Evolutionary conservation across 30 jellyfish, hydroid and myxozoan genomes (phyloP).

Genomic region (Turritopsis rubra): DNA sequence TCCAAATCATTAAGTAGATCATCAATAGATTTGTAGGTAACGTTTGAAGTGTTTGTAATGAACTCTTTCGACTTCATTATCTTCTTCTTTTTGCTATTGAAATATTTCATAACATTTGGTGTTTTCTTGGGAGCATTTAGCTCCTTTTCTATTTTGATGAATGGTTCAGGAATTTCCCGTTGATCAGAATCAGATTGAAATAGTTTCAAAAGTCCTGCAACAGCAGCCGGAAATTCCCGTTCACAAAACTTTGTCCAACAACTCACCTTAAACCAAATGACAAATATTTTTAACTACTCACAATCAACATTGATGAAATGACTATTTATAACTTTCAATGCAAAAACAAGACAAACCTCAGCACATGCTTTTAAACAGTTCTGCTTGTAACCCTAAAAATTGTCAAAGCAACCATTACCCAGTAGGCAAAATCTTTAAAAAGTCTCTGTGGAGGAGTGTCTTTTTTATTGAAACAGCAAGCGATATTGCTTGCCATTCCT

Average conservation of each 20-base stretch:
- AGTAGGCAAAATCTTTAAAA: not conserved
- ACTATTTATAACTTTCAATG: not conserved
- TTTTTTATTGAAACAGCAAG: no score
- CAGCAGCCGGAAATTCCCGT: constrained; percentile 52
- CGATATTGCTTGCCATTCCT: no score
- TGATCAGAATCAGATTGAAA: not conserved
- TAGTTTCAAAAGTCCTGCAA: not conserved
- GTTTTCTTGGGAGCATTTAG: constrained; percentile 45
- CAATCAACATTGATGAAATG: no score
- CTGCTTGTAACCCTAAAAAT: constrained; percentile 69
- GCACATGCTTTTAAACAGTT: constrained; percentile 66
- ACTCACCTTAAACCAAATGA: constrained; percentile 43
- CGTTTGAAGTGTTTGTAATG: not conserved
- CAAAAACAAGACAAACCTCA: constrained; percentile 33
- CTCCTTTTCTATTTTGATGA: constrained; percentile 53
- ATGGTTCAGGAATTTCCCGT: constrained; percentile 26
- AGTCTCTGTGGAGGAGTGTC: not conserved
- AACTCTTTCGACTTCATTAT: constrained; percentile 23
- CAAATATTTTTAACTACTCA: not conserved
- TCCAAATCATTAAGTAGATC: not conserved
- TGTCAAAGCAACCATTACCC: not conserved
- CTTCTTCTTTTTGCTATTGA: constrained; percentile 35
- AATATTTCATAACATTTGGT: constrained; percentile 51
- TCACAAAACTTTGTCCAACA: constrained; percentile 79
- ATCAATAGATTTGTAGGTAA: constrained; percentile 37